Percentiles rank a stretch among this genome's conserved stretches.
phyloP scores from a whole-genome alignment of 2,797 vertebrate species.

The Halcyon smyrnensis region DNA sequence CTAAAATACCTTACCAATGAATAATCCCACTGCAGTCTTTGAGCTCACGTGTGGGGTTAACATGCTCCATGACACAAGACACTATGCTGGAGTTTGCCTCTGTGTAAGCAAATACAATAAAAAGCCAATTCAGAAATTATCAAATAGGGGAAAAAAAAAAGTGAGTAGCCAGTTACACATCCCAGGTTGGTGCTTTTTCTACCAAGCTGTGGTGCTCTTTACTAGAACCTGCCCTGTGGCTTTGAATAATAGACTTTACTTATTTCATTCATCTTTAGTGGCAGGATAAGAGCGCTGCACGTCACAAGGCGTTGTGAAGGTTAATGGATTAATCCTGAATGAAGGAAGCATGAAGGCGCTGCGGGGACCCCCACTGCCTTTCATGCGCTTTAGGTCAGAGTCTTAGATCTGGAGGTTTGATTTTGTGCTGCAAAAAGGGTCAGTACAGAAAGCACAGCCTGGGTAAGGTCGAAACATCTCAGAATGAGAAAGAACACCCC shows the following conservation, averaged over 20 bases:
- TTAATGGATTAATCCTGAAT: background rate
- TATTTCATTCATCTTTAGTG: background rate
- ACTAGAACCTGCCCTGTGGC: background rate
- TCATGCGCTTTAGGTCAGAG: background rate
- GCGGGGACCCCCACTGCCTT: background rate
- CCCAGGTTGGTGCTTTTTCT: background rate
- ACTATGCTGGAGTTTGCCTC: background rate
- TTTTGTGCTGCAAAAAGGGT: background rate
- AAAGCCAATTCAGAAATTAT: background rate
- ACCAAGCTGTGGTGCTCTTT: background rate
- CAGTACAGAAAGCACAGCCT: background rate
- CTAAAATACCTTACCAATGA: slow-evolving; percentile 67
- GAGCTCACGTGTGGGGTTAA: slow-evolving; percentile 47
- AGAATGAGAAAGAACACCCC: background rate
- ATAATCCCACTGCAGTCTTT: slow-evolving; percentile 51
- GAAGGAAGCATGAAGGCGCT: background rate
- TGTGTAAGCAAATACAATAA: background rate
- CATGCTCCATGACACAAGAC: background rate
- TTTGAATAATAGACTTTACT: background rate
- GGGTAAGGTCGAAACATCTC: background rate
- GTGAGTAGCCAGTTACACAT: background rate
- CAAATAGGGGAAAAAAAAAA: background rate
- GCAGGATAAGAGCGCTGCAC: background rate
- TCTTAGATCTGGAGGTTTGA: background rate
- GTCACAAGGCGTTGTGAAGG: background rate